A percentile compares a stretch with the other conserved stretches of the same genome.
These are phyloP conservation scores for Podarcis raffonei DNA, from an alignment of 2,113 vertebrate species.

Conservation along the genomic window DNA sequence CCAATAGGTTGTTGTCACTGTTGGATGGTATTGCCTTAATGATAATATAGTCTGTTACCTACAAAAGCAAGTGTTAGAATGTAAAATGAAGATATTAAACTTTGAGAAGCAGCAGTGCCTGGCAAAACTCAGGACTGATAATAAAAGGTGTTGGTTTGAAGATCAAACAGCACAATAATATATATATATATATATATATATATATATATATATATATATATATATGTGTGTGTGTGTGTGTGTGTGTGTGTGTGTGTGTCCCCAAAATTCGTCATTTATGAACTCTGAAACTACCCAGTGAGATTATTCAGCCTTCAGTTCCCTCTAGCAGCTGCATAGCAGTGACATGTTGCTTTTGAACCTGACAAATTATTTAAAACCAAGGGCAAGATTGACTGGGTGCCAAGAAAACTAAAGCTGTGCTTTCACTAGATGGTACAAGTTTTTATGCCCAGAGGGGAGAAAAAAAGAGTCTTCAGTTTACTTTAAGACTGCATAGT, in stretches of 20 bases:
- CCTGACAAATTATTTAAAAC: conserved; percentile 46
- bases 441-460: not conserved
- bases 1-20: not conserved
- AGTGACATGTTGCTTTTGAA: conserved; percentile 21
- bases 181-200: no score
- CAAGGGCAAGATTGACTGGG: conserved; percentile 17
- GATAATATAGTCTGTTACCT: conserved; percentile 39
- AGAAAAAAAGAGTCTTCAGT: conserved; percentile 1
- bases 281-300: conserved; percentile 43
- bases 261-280: not conserved
- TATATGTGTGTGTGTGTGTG: not conserved
- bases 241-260: not conserved
- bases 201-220: no score
- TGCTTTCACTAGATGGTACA: conserved; percentile 38
- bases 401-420: conserved; percentile 39
- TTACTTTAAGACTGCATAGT: conserved; percentile 29
- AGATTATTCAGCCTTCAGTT: conserved; percentile 36
- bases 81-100: conserved; percentile 63
- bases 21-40: not conserved
- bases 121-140: conserved; percentile 39
- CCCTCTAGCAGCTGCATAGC: conserved; percentile 3
- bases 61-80: conserved; percentile 35
- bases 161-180: conserved; percentile 53
- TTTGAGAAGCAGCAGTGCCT: conserved; percentile 41
- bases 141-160: conserved; percentile 51